Evolutionary conservation across 2,113 vertebrate genomes (phyloP).

Genomic region (Saccopteryx leptura): DNA sequence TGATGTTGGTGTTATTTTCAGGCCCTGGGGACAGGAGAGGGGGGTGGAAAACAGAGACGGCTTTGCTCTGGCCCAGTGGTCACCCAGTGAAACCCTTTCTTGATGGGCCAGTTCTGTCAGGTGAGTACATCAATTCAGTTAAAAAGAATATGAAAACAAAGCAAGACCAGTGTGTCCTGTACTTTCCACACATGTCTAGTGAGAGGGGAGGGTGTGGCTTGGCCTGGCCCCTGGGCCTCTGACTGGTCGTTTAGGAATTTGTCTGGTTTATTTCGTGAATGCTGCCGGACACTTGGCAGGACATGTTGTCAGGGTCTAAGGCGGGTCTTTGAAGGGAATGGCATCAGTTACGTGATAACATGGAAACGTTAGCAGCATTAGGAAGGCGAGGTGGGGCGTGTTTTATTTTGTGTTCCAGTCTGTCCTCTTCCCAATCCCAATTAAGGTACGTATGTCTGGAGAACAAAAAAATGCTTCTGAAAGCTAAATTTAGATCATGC

Average conservation of each 20-base stretch:
- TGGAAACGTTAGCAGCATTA: neutral
- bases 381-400: fast-evolving
- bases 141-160: constrained; percentile 31
- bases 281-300: neutral
- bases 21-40: constrained; percentile 27
- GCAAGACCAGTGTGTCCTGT: neutral
- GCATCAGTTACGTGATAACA: neutral
- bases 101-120: constrained; percentile 3
- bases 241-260: neutral
- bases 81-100: constrained; percentile 56
- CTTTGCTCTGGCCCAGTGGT: constrained; percentile 61
- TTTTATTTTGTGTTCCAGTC: neutral
- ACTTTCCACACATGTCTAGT: neutral
- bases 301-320: neutral
- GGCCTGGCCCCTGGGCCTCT: neutral
- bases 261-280: neutral
- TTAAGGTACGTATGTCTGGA: neutral
- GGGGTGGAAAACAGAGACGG: constrained; percentile 68
- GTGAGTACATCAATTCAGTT: constrained; percentile 16
- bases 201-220: neutral
- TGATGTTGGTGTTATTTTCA: constrained; percentile 67
- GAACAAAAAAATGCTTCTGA: neutral
- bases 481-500: neutral
- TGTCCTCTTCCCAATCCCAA: neutral
- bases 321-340: neutral